Percentiles rank a stretch among this genome's conserved stretches.
These are phyloP conservation scores for Pachliopta kotzebuea DNA, from an alignment of 2,888 invertebrate species.

Conservation along the genomic window DNA sequence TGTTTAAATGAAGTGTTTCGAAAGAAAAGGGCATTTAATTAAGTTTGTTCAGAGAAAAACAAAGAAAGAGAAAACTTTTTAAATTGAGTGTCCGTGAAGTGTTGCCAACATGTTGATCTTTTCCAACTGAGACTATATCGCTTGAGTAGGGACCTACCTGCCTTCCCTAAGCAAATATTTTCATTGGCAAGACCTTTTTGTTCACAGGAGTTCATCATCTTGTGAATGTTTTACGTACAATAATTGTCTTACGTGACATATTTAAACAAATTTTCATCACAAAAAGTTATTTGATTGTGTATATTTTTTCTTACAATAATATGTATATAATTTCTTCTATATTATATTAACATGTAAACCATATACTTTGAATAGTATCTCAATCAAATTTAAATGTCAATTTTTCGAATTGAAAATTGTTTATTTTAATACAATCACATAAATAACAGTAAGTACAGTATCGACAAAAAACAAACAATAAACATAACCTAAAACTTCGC, in stretches of 20 bases:
- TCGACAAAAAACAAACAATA: constrained; percentile 61
- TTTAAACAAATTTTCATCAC: neutral
- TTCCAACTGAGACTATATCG: constrained; percentile 44
- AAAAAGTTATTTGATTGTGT: neutral
- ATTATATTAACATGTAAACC: neutral
- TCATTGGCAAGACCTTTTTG: constrained; percentile 49
- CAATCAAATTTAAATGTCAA: neutral
- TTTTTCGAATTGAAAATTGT: neutral
- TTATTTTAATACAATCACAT: neutral
- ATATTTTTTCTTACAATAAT: no score
- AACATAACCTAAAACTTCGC: constrained; percentile 57
- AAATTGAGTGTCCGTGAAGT: constrained; percentile 79
- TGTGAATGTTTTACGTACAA: constrained; percentile 14
- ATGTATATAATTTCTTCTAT: no score
- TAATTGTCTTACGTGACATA: constrained; percentile 4
- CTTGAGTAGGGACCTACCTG: constrained; percentile 49
- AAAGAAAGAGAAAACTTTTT: constrained; percentile 74
- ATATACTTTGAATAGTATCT: neutral
- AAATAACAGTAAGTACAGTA: constrained; percentile 30
- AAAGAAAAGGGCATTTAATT: constrained; percentile 75
- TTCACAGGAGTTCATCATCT: constrained; percentile 36
- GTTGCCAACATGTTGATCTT: constrained; percentile 79
- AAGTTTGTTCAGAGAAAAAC: constrained; percentile 80
- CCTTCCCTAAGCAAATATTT: constrained; percentile 62
- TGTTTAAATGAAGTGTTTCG: constrained; percentile 56